phyloP scores from a whole-genome alignment of 2,888 invertebrate species.

The Phaedon cochleariae region DNA sequence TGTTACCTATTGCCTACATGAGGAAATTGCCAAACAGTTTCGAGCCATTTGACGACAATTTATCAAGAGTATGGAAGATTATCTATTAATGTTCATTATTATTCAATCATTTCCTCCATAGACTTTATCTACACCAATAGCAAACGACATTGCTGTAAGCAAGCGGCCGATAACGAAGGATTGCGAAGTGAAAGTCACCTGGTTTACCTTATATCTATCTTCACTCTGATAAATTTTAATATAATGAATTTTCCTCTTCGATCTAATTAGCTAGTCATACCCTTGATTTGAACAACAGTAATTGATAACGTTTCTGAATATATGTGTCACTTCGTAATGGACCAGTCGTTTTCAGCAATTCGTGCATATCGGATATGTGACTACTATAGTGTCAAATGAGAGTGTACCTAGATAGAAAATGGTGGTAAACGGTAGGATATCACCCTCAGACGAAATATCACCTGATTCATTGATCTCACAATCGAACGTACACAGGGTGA shows the following conservation, averaged over 20 bases:
- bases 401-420: too few relatives aligned
- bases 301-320: neutral
- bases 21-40: too few relatives aligned
- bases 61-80: too few relatives aligned
- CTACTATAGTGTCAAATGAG: neutral
- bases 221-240: conserved; percentile 15
- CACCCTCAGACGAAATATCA: too few relatives aligned
- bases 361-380: neutral
- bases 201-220: neutral
- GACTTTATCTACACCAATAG: neutral
- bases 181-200: conserved; percentile 9
- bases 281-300: conserved; percentile 13
- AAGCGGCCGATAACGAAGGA: neutral
- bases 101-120: too few relatives aligned
- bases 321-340: conserved; percentile 6
- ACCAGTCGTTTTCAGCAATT: conserved; percentile 6
- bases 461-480: neutral
- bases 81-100: too few relatives aligned
- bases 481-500: neutral
- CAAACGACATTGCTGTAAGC: neutral
- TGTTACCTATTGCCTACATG: too few relatives aligned
- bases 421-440: neutral
- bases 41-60: too few relatives aligned
- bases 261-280: conserved; percentile 4
- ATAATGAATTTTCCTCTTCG: conserved; percentile 3